Evolutionary conservation across 2,113 vertebrate genomes (phyloP), one percentile per base, ranked within the genome.

Genomic region (Scytalopus superciliaris): DNA sequence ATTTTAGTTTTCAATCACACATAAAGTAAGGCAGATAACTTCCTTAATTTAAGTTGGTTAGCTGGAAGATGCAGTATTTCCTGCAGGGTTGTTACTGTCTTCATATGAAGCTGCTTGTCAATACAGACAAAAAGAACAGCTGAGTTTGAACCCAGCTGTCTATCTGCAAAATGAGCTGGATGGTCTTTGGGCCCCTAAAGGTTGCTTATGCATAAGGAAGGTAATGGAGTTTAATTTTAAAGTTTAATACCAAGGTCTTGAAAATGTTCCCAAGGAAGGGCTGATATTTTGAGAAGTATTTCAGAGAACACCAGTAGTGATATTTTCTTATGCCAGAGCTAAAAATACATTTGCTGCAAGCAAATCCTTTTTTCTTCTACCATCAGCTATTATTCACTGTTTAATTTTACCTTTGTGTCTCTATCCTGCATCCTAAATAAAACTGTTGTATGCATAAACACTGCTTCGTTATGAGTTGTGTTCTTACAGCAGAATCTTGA

Each of bases 201-300:
- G 44, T 90, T 95, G 69, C 66, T 87, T 88, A 60, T 83, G 67
- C 42, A 21, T 83, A 77, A 77, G 75, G 79, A 81, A 89, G 50
- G 56, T 78, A 86, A 93, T 30, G 25, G 40, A 67, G 55, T 94
- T 93, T 53, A 73, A 90, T 85, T 77, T 77, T 74, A 67, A 92
- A 86, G 90, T 96, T 63, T 88, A 88, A 88, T 94, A 74, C 42
- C 30, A 37, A 64, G 37, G 30, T 73, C 87, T 92, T 91, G 62
- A 68, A 87, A 89, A 62, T 69, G 37, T 94, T 87, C 74, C 73
- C 57, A 92, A 74, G 72, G 42, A 95, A 86, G 44, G 60, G 49
- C 25, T 96, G 85, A 52, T 95, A 84, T 84, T 91, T 96, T 92
- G 68, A 52, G 56, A 93, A 78, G 59, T 75, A 47, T 87, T 84